Base-by-base conservation (phyloP, 2,797 vertebrate species). In the Lepus oiostolus region DNA sequence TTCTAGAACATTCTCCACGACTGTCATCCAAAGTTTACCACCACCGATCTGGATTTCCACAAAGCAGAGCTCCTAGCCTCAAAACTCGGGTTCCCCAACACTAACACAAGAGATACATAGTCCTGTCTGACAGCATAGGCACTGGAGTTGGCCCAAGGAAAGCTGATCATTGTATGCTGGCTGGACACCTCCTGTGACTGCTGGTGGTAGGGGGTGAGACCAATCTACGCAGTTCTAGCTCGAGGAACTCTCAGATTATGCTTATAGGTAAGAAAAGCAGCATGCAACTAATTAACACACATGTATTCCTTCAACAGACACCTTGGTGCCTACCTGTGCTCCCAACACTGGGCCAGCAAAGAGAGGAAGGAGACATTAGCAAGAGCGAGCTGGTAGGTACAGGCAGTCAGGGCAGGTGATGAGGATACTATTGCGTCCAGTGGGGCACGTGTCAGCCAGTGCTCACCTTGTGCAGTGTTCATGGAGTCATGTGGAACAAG, bases 381-480 rank as follows among this genome's bases (percentile, higher is more conserved):
- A 38, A 12, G 68, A 62, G 24, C 28, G 76, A 32, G 79, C 32
- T 47, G 77, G 68, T 0, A 0, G 8, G 32, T 21, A 22, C 32
- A 67, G 26, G 21, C 60, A 38, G 77, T 26, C 2, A 0, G 0
- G 10, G 13, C 16, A 42, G 24, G 52, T n/a, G 14, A 52, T 62
- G 3, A 13, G 30, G 30, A 38, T 11, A 10, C 4, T 28, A 26
- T 13, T 21, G 52, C 54, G 28, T 14, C 28, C 0, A 35, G 13
- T 4, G 16, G 75, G 38, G 50, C 62, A 2, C 19, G 17, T 58
- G 2, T 17, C 4, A 11, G 52, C 71, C 72, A 90, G 3, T 0
- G 21, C 12, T 54, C 17, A 60, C 76, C 58, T 12, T 4, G 5
- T 47, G 2, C 9, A 35, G 9, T 38, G 7, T 50, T 79, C 60